phyloP scores from a whole-genome alignment of 2,113 vertebrate genomes.

The Protobothrops mucrosquamatus region DNA sequence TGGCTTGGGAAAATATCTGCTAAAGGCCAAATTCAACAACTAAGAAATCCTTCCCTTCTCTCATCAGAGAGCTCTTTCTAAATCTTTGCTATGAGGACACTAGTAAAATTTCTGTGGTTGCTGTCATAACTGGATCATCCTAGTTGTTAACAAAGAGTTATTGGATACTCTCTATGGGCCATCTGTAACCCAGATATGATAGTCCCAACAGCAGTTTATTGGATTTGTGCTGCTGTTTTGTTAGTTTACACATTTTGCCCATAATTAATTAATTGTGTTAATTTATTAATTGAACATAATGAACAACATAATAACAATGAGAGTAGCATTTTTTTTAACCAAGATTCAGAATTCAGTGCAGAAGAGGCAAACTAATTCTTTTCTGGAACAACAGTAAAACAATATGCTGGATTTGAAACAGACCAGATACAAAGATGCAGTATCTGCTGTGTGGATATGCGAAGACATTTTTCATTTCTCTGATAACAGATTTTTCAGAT shows the following conservation, averaged over 20 bases:
- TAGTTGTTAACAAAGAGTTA: neutral
- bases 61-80: neutral
- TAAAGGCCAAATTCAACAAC: neutral
- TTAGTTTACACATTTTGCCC: neutral
- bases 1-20: neutral
- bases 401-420: neutral
- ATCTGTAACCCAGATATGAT: neutral
- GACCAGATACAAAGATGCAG: neutral
- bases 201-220: neutral
- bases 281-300: neutral
- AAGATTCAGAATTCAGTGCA: constrained; percentile 10
- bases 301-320: neutral
- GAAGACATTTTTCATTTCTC: neutral
- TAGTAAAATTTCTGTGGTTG: neutral
- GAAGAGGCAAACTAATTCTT: constrained; percentile 5
- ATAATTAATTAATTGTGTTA: neutral
- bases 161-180: neutral
- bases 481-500: neutral
- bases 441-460: neutral
- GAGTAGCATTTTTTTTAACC: neutral
- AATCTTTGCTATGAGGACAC: neutral
- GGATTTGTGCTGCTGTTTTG: neutral
- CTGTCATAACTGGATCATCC: neutral
- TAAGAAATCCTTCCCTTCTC: neutral
- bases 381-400: neutral